Evolutionary conservation across 2,113 vertebrate genomes (phyloP), one percentile per base, ranked within the genome.

Genomic region (Sander lucioperca): DNA sequence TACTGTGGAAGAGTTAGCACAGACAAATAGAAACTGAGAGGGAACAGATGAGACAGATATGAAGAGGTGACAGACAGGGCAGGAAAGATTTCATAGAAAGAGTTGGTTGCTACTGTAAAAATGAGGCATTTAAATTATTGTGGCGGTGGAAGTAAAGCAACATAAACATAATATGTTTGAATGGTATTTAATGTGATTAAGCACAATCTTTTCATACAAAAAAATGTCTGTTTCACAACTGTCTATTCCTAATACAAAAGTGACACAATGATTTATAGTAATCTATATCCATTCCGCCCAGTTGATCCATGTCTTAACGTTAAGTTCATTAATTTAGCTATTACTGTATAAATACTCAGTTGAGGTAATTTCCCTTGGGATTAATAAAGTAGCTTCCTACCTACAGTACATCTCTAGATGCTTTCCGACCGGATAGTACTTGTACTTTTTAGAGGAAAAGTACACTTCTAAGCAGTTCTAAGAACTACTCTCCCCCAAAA

Each of bases 1-100:
- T 61, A 78, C 30, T 45, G 84, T 65, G 84, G 78, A 86, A 23
- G 70, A 88, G 69, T 84, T 66, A 78, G 43, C 75, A 6, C 45
- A 47, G 81, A 92, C 80, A 85, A 90, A 86, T 2, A 58, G 13
- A 54, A 45, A 61, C 3, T 54, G 61, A 77, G 66, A 77, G 69
- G 54, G n/a, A 70, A 3, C 67, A 80, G 79, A 86, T 87, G 71
- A 67, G 59, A 21, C 47, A 3, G 79, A 86, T 89, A 71, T n/a
- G 39, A 73, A 36, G 39, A 76, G 77, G 80, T 85, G 85, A 86
- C 65, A 77, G 51, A 86, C 61, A 23, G 79, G 82, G 25, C 70
- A 83, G 78, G 56, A 79, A 76, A 68, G 61, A 63, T 61, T 21
- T 5, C 30, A 25, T 13, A 71, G 70, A 59, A 47, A 56, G 67